Base-by-base conservation (phyloP, 2,797 vertebrate species). In the Buphagus erythrorhynchus region DNA sequence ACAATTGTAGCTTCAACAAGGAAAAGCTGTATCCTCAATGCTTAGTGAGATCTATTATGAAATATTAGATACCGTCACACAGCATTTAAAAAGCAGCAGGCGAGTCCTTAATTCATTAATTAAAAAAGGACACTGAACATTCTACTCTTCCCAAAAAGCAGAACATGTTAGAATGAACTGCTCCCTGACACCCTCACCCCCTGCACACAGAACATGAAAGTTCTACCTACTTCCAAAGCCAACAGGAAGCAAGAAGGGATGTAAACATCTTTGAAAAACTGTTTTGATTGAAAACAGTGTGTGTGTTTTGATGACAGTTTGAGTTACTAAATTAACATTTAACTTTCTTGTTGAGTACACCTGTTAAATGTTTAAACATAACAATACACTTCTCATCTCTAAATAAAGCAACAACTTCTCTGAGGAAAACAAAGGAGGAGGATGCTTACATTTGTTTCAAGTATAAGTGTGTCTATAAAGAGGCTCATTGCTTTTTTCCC, bases 311-410 rank as follows among this genome's bases (percentile, higher is more conserved):
- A 72, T 31, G 29, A 59, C 79, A 72, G 75, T 31, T 17, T 54
- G 42, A 83, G 78, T 80, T 91, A 90, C 54, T 93, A 86, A 71
- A 86, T 79, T 46, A 95, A 80, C 75, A 71, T 80, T 93, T 88
- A 94, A 90, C 92, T 90, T 91, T 77, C 57, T 57, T 49, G 20
- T 58, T 68, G 49, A 57, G 49, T 46, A 80, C 9, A 88, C 48
- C 82, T 75, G 72, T 61, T 90, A 66, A 95, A 95, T 71, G 71
- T 71, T 95, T 95, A 90, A 93, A 74, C 67, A 51, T 14, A 77
- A 58, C 55, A 59, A 73, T 19, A 71, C 1, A 0, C 28, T 54
- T 61, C 36, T 61, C n/a, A 42, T 18, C n/a, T 35, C 29, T 51
- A 80, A 57, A 57, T 42, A 95, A 84, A 88, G 45, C 36, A 80